Evolutionary conservation across 2,888 invertebrate genomes (phyloP), one percentile per base, ranked within the genome.

Genomic region (Hyposoter didymator): DNA sequence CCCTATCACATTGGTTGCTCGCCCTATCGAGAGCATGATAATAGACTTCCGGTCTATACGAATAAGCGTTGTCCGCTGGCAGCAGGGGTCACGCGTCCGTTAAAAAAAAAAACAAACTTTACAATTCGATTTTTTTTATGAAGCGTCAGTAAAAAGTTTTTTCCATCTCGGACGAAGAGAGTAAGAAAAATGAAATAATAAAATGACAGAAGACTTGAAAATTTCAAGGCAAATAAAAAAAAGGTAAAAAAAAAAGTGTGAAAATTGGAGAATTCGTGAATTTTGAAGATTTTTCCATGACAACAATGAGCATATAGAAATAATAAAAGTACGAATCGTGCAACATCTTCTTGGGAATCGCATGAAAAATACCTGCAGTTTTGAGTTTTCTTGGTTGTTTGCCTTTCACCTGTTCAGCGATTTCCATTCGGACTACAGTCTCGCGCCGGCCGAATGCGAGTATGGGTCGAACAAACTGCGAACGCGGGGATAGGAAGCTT

Each of bases 391-490:
- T 70, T 39, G 32, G 32, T 35, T 59, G 35, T 28, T 55, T 32
- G 75, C 76, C 75, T 80, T 84, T 72, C 80, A 84, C 80, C 84
- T 76, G 75, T 76, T 80, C 19, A n/a, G 22, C 62, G 75, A 47
- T 62, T 76, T 76, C 66, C 64, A 69, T n/a, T 70, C 49, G 32
- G 10, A 49, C 28, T 8, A n/a, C 28, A 32, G 28, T 22, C 35
- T 49, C 62, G 32, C n/a, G n/a, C n/a, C 19, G 64, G 43, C 47
- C 66, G 55, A 73, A 14, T 22, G 47, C 35, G 35, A 55, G 55
- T 55, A n/a, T 22, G 55, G 55, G 10, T 55, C 55, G 55, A 10
- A 55, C 12, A 19, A 22, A 55, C 69, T 39, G 55, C 47, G 76
- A 79, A 74, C 67, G 28, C 1, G 79, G 22, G 70, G 69, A 43